These are phyloP conservation scores for Synaphobranchus kaupii DNA, from an alignment of 2,797 vertebrate species.

Conservation along the genomic window DNA sequence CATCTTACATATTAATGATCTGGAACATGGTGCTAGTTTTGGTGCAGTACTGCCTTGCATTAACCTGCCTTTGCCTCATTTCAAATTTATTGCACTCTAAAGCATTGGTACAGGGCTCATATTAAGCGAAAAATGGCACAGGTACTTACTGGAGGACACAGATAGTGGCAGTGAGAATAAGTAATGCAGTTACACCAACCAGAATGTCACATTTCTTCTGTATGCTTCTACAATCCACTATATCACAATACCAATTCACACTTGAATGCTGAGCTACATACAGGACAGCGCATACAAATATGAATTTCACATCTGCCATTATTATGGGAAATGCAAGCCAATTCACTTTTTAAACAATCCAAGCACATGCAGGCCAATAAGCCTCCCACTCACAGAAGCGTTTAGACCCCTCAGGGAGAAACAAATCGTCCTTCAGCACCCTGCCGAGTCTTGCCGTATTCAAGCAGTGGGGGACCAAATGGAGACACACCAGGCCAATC, in stretches of 20 bases:
- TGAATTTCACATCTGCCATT: neutral
- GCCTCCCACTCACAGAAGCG: conserved; percentile 19
- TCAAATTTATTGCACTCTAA: neutral
- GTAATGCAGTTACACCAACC: neutral
- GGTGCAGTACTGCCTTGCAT: neutral
- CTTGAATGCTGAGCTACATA: neutral
- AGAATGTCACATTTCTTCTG: neutral
- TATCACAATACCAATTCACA: conserved; percentile 17
- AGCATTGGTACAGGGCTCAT: neutral
- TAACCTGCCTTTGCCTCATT: neutral
- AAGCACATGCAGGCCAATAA: neutral
- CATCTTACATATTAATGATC: neutral
- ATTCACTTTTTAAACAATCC: neutral
- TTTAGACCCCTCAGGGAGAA: conserved; percentile 33
- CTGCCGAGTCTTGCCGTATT: neutral
- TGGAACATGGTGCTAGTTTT: neutral
- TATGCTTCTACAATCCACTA: neutral
- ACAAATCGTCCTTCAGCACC: conserved; percentile 17
- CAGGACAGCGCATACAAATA: neutral
- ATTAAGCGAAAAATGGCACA: neutral
- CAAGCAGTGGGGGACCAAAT: conserved; percentile 6
- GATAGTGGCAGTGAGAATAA: neutral
- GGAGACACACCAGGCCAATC: conserved; percentile 1
- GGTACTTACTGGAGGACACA: neutral
- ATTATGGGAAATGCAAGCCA: neutral